A percentile compares a stretch with the other conserved stretches of the same genome.
Evolutionary conservation across 2,888 invertebrate species (phyloP).

Genomic region (Keiferia lycopersicella): DNA sequence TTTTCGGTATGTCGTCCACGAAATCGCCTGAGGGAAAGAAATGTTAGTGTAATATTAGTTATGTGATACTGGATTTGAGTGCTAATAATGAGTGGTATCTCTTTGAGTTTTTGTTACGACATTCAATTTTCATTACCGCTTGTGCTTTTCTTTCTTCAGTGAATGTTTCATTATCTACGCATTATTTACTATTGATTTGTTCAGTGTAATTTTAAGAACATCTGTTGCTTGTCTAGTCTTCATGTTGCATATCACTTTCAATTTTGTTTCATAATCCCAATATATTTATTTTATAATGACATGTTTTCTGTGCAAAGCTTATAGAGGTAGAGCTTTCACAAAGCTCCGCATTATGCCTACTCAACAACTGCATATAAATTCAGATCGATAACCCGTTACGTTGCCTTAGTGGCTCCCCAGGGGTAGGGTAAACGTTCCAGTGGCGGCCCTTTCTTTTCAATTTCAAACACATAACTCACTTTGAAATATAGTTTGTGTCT

Average conservation of each 20-base stretch:
- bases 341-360: constrained; percentile 20
- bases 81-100: constrained; percentile 23
- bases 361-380: constrained; percentile 23
- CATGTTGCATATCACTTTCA: no score
- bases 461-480: constrained; percentile 5
- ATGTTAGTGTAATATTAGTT: constrained; percentile 68
- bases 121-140: not conserved
- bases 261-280: no score
- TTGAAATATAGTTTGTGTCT: not conserved
- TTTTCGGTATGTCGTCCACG: constrained; percentile 72
- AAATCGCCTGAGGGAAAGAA: constrained; percentile 65
- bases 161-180: no score
- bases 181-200: no score
- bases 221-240: no score
- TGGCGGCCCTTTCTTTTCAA: constrained; percentile 11
- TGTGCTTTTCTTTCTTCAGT: not conserved
- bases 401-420: constrained; percentile 17
- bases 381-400: constrained; percentile 25
- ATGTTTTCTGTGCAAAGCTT: no score
- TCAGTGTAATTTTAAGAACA: no score
- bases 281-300: no score
- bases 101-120: not conserved
- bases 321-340: not conserved
- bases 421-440: constrained; percentile 9
- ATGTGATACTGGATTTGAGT: constrained; percentile 37